Conservation (phyloP, 2,888 invertebrate species). For the Ichneumon xanthorius region DNA sequence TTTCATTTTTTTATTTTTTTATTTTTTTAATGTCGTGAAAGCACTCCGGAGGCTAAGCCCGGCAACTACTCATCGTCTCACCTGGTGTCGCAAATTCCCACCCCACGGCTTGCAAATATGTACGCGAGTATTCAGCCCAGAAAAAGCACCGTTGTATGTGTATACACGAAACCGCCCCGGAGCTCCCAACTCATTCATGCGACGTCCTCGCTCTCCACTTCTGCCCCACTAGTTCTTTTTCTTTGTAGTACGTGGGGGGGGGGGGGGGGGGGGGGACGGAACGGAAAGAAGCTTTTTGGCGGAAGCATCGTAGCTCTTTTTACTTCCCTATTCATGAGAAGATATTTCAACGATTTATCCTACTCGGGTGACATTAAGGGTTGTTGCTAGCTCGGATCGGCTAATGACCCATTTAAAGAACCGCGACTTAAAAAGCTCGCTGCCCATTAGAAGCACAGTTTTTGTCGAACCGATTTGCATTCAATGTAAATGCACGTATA, state of each 20-base stretch:
- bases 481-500: neutral
- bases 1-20: slow-evolving; percentile 26
- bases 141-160: slow-evolving; percentile 20
- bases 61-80: slow-evolving; percentile 39
- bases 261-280: neutral
- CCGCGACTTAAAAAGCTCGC: neutral
- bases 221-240: slow-evolving; percentile 2
- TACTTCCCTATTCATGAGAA: neutral
- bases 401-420: slow-evolving; percentile 15
- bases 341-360: neutral
- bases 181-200: slow-evolving; percentile 45
- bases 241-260: neutral
- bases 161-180: slow-evolving; percentile 5
- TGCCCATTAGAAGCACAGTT: neutral
- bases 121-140: slow-evolving; percentile 35
- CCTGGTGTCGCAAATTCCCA: slow-evolving; percentile 55
- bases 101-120: slow-evolving; percentile 61
- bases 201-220: neutral
- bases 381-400: neutral
- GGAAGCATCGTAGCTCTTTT: neutral
- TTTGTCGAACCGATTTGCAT: neutral
- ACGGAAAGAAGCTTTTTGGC: slow-evolving; percentile 7
- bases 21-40: slow-evolving; percentile 37
- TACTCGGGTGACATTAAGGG: neutral
- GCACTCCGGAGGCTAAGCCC: slow-evolving; percentile 46